phyloP scores from a whole-genome alignment of 2,113 vertebrate species.

The Petaurus breviceps region DNA sequence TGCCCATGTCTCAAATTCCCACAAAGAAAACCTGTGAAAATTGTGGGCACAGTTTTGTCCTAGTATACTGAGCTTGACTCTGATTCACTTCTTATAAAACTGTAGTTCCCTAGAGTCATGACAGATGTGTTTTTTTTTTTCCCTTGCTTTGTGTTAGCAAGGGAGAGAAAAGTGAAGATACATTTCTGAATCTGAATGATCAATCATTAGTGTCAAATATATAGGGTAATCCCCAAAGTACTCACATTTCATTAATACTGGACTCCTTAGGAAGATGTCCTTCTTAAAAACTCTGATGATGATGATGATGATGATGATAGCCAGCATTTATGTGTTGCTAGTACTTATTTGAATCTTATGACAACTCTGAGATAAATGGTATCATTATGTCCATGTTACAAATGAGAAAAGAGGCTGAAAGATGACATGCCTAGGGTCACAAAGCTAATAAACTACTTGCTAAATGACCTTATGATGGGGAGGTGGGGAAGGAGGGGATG shows the following conservation, averaged over 20 bases:
- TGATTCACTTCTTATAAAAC: background rate
- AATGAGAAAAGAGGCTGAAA: background rate
- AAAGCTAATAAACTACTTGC: background rate
- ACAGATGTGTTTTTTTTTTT: background rate
- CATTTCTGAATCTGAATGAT: background rate
- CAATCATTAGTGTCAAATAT: background rate
- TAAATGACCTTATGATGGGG: background rate
- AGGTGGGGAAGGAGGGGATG: background rate
- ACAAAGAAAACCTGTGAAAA: background rate
- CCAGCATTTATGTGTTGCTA: background rate
- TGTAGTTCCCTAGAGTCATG: background rate
- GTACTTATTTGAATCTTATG: background rate
- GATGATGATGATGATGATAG: background rate
- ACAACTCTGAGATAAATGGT: background rate
- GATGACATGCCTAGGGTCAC: background rate
- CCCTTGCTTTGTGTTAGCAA: background rate
- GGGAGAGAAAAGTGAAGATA: background rate
- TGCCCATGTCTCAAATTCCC: background rate
- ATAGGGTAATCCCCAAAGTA: background rate
- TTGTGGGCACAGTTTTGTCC: background rate
- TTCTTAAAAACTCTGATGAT: background rate
- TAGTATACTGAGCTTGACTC: background rate
- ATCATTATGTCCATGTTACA: background rate
- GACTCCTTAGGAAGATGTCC: background rate
- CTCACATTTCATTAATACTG: background rate